Evolutionary conservation across 2,888 invertebrate genomes (phyloP), one percentile per base, ranked within the genome.

Genomic region (Lissonota sp.): DNA sequence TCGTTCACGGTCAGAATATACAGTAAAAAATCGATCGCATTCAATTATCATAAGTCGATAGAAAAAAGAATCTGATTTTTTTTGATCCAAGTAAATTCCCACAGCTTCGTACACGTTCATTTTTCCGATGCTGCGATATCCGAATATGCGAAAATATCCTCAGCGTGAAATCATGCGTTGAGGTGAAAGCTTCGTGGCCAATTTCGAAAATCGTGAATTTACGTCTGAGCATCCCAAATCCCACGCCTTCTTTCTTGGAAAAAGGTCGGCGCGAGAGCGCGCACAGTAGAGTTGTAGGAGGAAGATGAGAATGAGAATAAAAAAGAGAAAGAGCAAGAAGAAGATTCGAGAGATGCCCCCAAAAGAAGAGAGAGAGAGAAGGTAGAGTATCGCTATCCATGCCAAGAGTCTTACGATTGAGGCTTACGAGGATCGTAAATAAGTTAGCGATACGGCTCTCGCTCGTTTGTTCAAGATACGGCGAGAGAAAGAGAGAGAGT

Each of bases 401-500:
- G 66, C 75, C 57, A 74, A 77, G 80, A 84, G 86, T 84, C 86
- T 87, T 87, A 86, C 86, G 87, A 87, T 88, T 87, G 86, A 88
- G 87, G 89, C 90, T 90, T 90, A 89, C 88, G 88, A 86, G 84
- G 88, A 87, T 88, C 89, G 88, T 90, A 89, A 90, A 89, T 89
- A 90, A 89, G 88, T 89, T 89, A 87, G 83, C 85, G 89, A 88
- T 90, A 90, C 86, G 87, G 84, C 86, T 84, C 83, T 87, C 85
- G 71, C 81, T 74, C 83, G 86, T 86, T 87, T 84, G 84, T 82
- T 85, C 83, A 85, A 87, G 88, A 87, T 87, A 89, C 84, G 87
- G 81, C 58, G 77, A 62, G 70, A 78, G n/a, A 16, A 64, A 64
- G 14, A 74, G 74, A 69, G 66, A 74, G 64, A 26, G 26, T 26